Evolutionary conservation across 2,888 invertebrate genomes (phyloP).

Genomic region (Drosophila longiperda): DNA sequence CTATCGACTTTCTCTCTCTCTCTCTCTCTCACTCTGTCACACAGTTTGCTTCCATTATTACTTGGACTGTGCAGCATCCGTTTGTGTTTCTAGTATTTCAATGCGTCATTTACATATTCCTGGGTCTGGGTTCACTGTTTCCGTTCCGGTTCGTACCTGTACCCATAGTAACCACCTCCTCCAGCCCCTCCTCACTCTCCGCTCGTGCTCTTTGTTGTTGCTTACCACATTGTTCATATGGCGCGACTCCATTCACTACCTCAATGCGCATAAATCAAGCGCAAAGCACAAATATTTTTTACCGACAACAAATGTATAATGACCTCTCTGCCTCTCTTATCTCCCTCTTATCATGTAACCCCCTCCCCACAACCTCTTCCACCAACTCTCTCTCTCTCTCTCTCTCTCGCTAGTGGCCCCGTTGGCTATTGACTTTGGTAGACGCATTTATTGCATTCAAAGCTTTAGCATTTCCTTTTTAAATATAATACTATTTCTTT

Average conservation of each 20-base stretch:
- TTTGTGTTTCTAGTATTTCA: conserved; percentile 46
- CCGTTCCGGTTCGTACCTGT: conserved; percentile 4
- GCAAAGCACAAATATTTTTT: conserved; percentile 76
- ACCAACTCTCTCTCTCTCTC: not conserved
- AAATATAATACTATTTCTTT: conserved; percentile 40
- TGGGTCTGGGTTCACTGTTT: conserved; percentile 17
- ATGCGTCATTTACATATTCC: conserved; percentile 61
- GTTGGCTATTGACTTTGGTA: conserved; percentile 27
- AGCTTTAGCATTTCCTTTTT: conserved; percentile 32
- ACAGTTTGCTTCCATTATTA: not conserved
- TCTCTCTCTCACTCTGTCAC: not conserved
- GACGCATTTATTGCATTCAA: conserved; percentile 49
- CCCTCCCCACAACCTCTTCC: not conserved
- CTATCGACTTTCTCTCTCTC: not conserved
- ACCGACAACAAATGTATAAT: conserved; percentile 78
- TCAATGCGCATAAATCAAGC: conserved; percentile 76
- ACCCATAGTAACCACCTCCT: not conserved
- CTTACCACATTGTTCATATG: conserved; percentile 64
- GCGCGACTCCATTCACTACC: conserved; percentile 54
- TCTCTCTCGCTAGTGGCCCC: conserved; percentile 7
- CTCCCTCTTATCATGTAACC: conserved; percentile 15
- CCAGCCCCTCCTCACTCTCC: not conserved
- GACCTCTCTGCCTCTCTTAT: conserved; percentile 50
- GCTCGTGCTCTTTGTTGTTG: not conserved
- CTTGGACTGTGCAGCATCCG: conserved; percentile 24